phyloP scores from a whole-genome alignment of 2,888 invertebrate genomes.

The Dendrolimus pini region DNA sequence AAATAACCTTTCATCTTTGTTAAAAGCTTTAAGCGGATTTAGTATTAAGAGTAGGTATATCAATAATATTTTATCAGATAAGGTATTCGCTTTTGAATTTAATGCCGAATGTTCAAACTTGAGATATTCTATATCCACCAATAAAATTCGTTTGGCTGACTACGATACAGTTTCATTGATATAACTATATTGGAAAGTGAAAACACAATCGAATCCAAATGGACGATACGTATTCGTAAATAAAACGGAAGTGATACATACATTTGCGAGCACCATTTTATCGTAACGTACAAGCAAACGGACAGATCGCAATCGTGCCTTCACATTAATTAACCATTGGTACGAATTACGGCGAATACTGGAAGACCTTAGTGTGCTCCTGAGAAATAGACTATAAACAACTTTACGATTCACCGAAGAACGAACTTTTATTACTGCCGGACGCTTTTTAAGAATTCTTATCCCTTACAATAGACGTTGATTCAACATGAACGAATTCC shows the following conservation, averaged over 20 bases:
- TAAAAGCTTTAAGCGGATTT: too few species aligned
- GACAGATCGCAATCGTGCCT: not conserved
- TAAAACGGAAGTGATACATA: constrained; percentile 39
- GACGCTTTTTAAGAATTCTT: not conserved
- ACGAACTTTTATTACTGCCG: too few species aligned
- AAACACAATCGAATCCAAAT: constrained; percentile 18
- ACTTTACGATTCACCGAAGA: not conserved
- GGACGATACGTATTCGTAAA: constrained; percentile 29
- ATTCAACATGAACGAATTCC: too few species aligned
- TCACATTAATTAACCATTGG: not conserved
- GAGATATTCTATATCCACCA: too few species aligned
- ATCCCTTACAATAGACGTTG: not conserved
- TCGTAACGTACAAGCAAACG: constrained; percentile 7
- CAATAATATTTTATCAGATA: too few species aligned
- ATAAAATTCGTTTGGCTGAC: too few species aligned
- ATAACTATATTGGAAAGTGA: constrained; percentile 5
- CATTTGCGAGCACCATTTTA: constrained; percentile 26
- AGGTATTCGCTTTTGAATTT: too few species aligned
- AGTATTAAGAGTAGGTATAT: too few species aligned
- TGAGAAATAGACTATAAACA: not conserved
- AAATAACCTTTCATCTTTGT: too few species aligned
- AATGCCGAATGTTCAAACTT: too few species aligned
- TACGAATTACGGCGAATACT: not conserved
- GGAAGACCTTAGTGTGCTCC: not conserved
- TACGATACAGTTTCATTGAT: constrained; percentile 9